Conservation (phyloP, 2,113 vertebrate genomes). For the Circaetus gallicus region DNA sequence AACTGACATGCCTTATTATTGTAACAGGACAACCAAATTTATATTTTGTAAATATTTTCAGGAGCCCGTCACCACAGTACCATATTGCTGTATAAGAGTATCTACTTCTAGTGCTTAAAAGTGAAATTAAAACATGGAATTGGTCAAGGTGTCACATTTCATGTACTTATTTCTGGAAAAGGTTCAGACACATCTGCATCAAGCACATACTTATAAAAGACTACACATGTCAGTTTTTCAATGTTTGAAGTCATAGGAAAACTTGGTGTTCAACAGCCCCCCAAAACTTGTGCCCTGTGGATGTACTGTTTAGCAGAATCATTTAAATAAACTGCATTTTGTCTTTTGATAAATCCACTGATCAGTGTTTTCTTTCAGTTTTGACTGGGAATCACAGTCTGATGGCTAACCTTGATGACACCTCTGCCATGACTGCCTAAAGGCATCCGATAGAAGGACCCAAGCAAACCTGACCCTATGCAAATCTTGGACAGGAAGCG, state of each 20-base stretch:
- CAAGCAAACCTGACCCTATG: neutral
- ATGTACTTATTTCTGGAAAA: neutral
- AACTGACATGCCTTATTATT: neutral
- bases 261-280: rapidly evolving
- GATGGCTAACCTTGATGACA: neutral
- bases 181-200: neutral
- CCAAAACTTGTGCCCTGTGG: neutral
- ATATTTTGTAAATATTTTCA: neutral
- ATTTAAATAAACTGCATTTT: neutral
- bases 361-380: neutral
- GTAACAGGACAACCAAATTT: neutral
- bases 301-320: neutral
- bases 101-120: neutral
- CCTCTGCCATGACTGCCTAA: neutral
- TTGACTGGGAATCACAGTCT: neutral
- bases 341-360: neutral
- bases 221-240: neutral
- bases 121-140: neutral
- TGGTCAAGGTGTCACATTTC: neutral
- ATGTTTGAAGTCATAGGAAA: neutral
- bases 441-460: neutral
- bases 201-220: neutral
- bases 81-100: neutral
- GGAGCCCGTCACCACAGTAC: neutral
- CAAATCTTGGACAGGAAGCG: neutral